Conservation (phyloP, 2,888 invertebrate species). For the Sarcophaga subvicina region DNA sequence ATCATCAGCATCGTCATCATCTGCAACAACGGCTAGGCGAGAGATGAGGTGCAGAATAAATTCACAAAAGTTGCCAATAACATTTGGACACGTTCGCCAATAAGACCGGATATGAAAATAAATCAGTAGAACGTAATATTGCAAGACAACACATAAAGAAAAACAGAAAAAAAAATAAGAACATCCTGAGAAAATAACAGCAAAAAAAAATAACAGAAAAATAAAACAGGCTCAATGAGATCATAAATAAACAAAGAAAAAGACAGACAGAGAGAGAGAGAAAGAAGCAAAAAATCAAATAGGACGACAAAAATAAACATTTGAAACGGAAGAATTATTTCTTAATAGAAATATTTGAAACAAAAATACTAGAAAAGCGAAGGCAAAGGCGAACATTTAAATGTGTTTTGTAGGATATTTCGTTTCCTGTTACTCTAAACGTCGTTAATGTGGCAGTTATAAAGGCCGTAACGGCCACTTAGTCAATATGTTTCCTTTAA, state of each 20-base stretch:
- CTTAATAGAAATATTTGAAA: slow-evolving; percentile 38
- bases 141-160: neutral
- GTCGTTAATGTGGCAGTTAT: neutral
- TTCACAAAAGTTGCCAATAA: slow-evolving; percentile 2
- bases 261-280: neutral
- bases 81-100: slow-evolving; percentile 40
- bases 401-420: slow-evolving; percentile 28
- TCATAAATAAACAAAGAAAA: neutral
- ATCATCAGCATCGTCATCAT: neutral
- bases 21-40: neutral
- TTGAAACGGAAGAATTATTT: slow-evolving; percentile 42
- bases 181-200: neutral
- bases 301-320: neutral
- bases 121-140: slow-evolving; percentile 47
- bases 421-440: neutral
- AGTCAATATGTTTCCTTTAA: slow-evolving; percentile 64
- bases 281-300: neutral
- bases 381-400: neutral
- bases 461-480: slow-evolving; percentile 3
- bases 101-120: slow-evolving; percentile 56
- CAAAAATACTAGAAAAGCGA: slow-evolving; percentile 8
- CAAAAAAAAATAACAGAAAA: neutral
- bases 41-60: neutral
- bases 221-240: slow-evolving; percentile 16
- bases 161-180: slow-evolving; percentile 30